These are phyloP conservation scores for Marasmarcha lunaedactyla DNA, from an alignment of 2,888 invertebrate genomes.

Conservation along the genomic window DNA sequence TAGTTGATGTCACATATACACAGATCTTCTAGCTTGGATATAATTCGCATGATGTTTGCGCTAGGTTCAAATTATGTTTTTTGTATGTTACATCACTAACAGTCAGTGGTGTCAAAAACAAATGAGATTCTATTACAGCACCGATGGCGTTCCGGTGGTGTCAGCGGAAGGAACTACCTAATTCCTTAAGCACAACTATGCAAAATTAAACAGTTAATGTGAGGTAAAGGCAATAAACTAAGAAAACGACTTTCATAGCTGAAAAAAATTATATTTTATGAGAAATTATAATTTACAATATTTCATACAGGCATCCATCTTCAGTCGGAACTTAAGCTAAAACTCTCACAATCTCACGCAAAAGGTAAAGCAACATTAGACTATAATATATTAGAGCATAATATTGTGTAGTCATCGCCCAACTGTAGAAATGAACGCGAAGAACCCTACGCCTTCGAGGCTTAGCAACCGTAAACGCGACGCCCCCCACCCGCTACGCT, in stretches of 20 bases:
- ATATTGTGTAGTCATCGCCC: conserved; percentile 61
- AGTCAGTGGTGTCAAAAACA: too few relatives aligned
- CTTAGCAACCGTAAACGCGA: conserved; percentile 18
- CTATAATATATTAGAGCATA: conserved; percentile 71
- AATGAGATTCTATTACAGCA: too few relatives aligned
- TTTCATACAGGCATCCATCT: conserved; percentile 71
- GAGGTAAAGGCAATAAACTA: too few relatives aligned
- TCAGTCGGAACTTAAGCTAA: conserved; percentile 72
- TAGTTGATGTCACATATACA: too few relatives aligned
- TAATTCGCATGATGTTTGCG: too few relatives aligned
- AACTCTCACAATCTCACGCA: conserved; percentile 71
- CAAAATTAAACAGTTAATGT: too few relatives aligned
- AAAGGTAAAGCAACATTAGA: conserved; percentile 72
- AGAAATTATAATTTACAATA: conserved; percentile 73
- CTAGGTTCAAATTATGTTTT: too few relatives aligned
- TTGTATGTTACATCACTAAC: too few relatives aligned
- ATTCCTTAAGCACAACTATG: too few relatives aligned
- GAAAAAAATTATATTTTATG: conserved; percentile 73
- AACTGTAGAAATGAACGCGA: conserved; percentile 42
- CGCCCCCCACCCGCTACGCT: conserved; percentile 9
- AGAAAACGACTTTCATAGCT: conserved; percentile 59
- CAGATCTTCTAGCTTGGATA: too few relatives aligned
- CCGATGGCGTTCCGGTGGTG: too few relatives aligned
- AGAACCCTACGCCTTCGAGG: conserved; percentile 39
- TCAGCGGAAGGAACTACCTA: too few relatives aligned